These are phyloP conservation scores for Xylocopa sonorina DNA, from an alignment of 1,140 invertebrate genomes.

Conservation along the genomic window DNA sequence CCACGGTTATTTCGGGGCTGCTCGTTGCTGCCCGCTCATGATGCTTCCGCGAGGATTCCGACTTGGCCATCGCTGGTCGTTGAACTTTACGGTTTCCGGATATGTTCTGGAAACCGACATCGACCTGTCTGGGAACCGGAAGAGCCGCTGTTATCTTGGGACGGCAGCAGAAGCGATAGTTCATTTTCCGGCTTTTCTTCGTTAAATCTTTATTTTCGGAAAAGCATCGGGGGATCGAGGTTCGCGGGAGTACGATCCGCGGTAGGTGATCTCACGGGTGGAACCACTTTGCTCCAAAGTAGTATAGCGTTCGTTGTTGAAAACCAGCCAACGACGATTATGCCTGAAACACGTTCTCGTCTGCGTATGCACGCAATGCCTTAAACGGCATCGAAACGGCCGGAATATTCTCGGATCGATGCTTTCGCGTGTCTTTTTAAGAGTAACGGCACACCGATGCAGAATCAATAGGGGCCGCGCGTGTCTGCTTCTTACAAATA, in stretches of 20 bases:
- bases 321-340: not conserved
- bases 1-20: slow-evolving; percentile 47
- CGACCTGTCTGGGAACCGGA: slow-evolving; percentile 6
- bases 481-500: slow-evolving; percentile 22
- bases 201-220: not conserved
- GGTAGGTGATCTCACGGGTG: no score
- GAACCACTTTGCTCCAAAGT: no score
- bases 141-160: slow-evolving; percentile 1
- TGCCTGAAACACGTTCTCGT: not conserved
- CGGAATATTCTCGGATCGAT: slow-evolving; percentile 23
- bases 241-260: no score
- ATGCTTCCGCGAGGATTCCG: slow-evolving; percentile 32
- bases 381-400: not conserved
- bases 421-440: slow-evolving; percentile 33
- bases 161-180: not conserved
- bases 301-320: no score
- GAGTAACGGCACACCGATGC: slow-evolving; percentile 21
- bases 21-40: not conserved
- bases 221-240: not conserved
- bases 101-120: slow-evolving; percentile 28
- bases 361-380: not conserved
- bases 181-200: not conserved
- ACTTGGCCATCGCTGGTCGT: slow-evolving; percentile 23
- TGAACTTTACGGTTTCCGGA: slow-evolving; percentile 27
- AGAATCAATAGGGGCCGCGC: slow-evolving; percentile 28